phyloP scores from a whole-genome alignment of 1,140 invertebrate genomes.

The Brachionus asplanchnoidis region DNA sequence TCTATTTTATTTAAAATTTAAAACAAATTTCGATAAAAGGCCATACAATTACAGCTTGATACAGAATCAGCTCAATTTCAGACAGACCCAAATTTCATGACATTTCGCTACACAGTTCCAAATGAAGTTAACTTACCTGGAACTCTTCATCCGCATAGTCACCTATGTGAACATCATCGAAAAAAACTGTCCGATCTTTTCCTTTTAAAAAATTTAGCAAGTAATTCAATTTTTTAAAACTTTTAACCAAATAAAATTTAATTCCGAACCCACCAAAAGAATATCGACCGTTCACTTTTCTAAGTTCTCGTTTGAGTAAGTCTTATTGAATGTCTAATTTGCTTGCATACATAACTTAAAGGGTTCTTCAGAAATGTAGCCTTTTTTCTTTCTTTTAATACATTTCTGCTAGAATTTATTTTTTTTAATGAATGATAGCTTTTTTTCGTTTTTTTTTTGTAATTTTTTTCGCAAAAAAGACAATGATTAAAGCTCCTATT shows the following conservation, averaged over 20 bases:
- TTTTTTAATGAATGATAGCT: not conserved
- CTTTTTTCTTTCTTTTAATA: not conserved
- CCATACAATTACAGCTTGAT: constrained; percentile 35
- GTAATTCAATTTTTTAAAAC: not conserved
- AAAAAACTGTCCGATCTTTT: constrained; percentile 37
- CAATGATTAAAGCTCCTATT: too few relatives aligned
- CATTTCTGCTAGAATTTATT: not conserved
- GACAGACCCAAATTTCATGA: constrained; percentile 31
- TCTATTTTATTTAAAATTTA: not conserved
- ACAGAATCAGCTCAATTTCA: constrained; percentile 26
- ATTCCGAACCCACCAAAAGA: not conserved
- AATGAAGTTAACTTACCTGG: not conserved
- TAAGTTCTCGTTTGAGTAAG: not conserved
- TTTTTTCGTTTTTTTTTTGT: not conserved
- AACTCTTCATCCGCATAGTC: constrained; percentile 14
- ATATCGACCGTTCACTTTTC: not conserved
- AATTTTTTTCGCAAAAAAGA: too few relatives aligned
- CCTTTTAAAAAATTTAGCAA: constrained; percentile 2
- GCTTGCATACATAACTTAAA: not conserved
- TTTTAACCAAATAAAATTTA: not conserved
- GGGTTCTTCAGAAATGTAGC: not conserved
- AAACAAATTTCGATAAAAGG: not conserved
- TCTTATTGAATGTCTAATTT: not conserved
- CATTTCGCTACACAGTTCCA: constrained; percentile 33
- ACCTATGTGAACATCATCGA: constrained; percentile 38